phyloP scores from a whole-genome alignment of 2,888 invertebrate species.

The Napeogenes sylphis region DNA sequence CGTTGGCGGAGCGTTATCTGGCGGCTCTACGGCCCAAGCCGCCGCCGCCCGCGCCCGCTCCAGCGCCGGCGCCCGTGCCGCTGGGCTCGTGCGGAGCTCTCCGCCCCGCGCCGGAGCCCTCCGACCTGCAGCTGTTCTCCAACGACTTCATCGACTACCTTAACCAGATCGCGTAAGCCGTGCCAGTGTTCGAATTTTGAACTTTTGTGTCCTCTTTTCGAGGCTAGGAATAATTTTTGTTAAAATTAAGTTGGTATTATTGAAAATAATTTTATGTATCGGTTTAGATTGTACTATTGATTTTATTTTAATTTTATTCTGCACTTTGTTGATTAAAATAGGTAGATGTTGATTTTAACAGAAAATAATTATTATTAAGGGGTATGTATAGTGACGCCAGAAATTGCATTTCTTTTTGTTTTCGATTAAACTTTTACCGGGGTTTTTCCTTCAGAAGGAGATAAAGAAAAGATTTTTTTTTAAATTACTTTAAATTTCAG shows the following conservation, averaged over 20 bases:
- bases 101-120: slow-evolving; percentile 50
- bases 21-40: slow-evolving; percentile 64
- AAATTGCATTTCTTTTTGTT: slow-evolving; percentile 68
- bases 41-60: slow-evolving; percentile 47
- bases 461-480: slow-evolving; percentile 43
- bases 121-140: slow-evolving; percentile 78
- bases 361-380: slow-evolving; percentile 60
- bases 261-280: slow-evolving; percentile 75
- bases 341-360: slow-evolving; percentile 67
- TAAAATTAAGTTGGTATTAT: slow-evolving; percentile 77
- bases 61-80: slow-evolving; percentile 45
- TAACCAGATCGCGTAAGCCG: slow-evolving; percentile 76
- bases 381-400: slow-evolving; percentile 64
- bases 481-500: slow-evolving; percentile 68
- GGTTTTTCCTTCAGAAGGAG: slow-evolving; percentile 60
- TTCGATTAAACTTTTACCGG: slow-evolving; percentile 54
- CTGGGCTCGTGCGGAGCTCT: slow-evolving; percentile 49
- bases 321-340: slow-evolving; percentile 68
- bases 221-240: slow-evolving; percentile 70
- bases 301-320: slow-evolving; percentile 76
- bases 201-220: slow-evolving; percentile 43
- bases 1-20: slow-evolving; percentile 66
- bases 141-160: slow-evolving; percentile 80
- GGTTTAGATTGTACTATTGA: slow-evolving; percentile 74
- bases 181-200: slow-evolving; percentile 39